These are phyloP conservation scores for Sericinus montela DNA, from an alignment of 2,888 invertebrate genomes.

Conservation along the genomic window DNA sequence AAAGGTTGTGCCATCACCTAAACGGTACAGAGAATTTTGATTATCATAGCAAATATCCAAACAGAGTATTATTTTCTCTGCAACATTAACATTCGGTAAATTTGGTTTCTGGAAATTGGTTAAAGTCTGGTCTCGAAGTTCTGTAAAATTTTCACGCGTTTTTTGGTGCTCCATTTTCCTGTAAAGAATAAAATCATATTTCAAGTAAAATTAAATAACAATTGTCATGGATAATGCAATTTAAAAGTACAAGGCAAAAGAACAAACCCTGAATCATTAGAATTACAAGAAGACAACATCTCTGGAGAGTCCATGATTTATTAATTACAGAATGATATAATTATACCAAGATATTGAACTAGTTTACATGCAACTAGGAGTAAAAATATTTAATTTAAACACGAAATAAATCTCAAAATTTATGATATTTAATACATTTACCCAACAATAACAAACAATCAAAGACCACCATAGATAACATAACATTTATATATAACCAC, in stretches of 20 bases:
- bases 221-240: not conserved
- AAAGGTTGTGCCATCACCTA: constrained; percentile 76
- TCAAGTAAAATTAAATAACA: too few species aligned
- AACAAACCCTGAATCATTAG: constrained; percentile 23
- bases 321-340: too few species aligned
- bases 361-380: too few species aligned
- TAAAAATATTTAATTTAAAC: too few species aligned
- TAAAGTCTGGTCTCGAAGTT: constrained; percentile 55
- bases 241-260: not conserved
- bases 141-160: constrained; percentile 31
- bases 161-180: constrained; percentile 18
- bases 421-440: too few species aligned
- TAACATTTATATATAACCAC: too few species aligned
- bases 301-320: constrained; percentile 42
- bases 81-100: constrained; percentile 74
- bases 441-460: too few species aligned
- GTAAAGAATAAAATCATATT: constrained; percentile 20
- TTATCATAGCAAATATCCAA: constrained; percentile 81
- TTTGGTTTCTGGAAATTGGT: constrained; percentile 66
- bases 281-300: constrained; percentile 32
- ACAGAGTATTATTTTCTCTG: constrained; percentile 82
- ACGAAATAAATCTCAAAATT: too few species aligned
- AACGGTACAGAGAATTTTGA: constrained; percentile 68
- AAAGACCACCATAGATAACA: too few species aligned
- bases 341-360: too few species aligned